These are phyloP conservation scores for Phalangium opilio DNA, from an alignment of 2,888 invertebrate species.

Conservation along the genomic window DNA sequence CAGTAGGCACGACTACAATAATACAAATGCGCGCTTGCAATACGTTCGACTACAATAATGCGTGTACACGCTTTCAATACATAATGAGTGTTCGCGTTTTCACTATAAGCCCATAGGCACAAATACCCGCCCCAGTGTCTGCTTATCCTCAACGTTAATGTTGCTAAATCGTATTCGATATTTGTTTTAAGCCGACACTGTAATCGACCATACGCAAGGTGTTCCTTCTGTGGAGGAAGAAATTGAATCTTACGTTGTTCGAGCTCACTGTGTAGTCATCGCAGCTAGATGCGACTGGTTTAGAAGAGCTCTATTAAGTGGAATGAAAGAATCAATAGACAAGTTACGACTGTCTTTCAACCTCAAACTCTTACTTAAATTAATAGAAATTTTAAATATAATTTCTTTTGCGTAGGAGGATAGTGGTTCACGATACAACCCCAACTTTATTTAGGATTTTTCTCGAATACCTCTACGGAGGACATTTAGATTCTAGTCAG, in stretches of 20 bases:
- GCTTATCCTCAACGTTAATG: neutral
- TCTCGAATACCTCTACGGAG: conserved; percentile 47
- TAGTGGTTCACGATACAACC: conserved; percentile 48
- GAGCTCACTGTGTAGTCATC: conserved; percentile 47
- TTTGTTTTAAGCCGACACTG: conserved; percentile 24
- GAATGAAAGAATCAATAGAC: conserved; percentile 53
- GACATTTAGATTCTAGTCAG: conserved; percentile 40
- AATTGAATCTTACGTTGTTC: conserved; percentile 26
- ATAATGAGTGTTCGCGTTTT: too few species aligned
- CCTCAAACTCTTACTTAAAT: too few species aligned
- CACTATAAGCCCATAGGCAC: too few species aligned
- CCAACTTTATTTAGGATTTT: conserved; percentile 45
- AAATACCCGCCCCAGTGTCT: too few species aligned
- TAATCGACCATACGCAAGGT: conserved; percentile 29
- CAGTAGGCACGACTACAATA: too few species aligned
- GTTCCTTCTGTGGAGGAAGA: conserved; percentile 25
- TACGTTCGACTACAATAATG: too few species aligned
- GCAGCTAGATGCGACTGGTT: conserved; percentile 54
- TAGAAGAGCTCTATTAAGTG: conserved; percentile 47
- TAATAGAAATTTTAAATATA: too few species aligned
- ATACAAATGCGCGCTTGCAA: too few species aligned
- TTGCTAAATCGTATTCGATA: neutral
- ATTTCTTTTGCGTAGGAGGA: conserved; percentile 38
- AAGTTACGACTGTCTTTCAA: too few species aligned
- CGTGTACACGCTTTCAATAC: too few species aligned